Evolutionary conservation across 2,888 invertebrate genomes (phyloP).

Genomic region (Physocephala rufipes): DNA sequence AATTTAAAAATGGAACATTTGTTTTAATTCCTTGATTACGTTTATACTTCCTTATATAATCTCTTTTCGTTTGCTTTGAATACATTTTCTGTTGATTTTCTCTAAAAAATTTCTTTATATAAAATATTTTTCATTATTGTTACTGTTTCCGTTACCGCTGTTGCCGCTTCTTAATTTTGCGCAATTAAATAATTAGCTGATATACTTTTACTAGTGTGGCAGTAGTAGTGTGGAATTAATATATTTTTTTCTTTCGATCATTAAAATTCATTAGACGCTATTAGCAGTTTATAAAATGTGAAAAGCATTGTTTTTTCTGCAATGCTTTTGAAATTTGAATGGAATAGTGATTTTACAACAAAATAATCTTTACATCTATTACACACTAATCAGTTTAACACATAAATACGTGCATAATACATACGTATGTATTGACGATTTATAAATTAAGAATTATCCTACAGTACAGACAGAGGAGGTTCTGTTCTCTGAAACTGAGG

Average conservation of each 20-base stretch:
- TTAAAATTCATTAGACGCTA: no score
- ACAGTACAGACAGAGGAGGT: neutral
- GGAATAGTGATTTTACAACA: no score
- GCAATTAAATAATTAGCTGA: neutral
- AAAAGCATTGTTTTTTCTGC: no score
- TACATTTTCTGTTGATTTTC: neutral
- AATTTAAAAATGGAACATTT: neutral
- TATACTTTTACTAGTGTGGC: no score
- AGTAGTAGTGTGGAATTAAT: no score
- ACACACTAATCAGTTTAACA: no score
- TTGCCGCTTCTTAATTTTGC: no score
- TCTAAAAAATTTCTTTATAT: neutral
- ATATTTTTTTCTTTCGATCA: no score
- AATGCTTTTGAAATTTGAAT: no score
- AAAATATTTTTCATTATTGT: constrained; percentile 1
- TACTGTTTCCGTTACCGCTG: neutral
- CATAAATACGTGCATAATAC: no score
- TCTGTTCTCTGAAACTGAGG: constrained; percentile 4
- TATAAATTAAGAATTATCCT: neutral
- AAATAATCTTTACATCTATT: no score
- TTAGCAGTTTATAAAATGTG: no score
- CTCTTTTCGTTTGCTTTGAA: neutral
- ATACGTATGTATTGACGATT: neutral
- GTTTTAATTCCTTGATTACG: constrained; percentile 7
- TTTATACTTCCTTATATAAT: neutral